These are phyloP conservation scores for Trematomus bernacchii DNA, from an alignment of 2,797 vertebrate species.

Conservation along the genomic window DNA sequence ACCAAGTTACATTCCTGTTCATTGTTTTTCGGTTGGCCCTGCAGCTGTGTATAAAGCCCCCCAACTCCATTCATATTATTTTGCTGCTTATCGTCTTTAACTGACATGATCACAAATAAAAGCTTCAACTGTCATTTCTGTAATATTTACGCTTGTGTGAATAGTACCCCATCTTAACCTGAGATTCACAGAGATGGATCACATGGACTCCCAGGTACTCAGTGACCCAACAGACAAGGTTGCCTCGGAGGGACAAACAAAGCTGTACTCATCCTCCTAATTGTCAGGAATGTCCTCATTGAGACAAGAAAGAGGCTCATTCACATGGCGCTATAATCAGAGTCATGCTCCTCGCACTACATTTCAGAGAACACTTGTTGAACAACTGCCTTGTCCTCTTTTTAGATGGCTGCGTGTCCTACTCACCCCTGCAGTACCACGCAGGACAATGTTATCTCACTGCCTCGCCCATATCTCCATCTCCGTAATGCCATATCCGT, in stretches of 20 bases:
- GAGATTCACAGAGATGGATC: slow-evolving; percentile 41
- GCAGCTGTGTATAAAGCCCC: slow-evolving; percentile 34
- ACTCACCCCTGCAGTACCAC: slow-evolving; percentile 42
- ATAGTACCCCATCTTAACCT: not conserved
- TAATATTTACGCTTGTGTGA: slow-evolving; percentile 6
- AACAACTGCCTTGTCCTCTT: slow-evolving; percentile 82
- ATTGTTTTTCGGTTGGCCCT: slow-evolving; percentile 38
- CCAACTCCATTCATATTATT: slow-evolving; percentile 20
- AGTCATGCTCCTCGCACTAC: slow-evolving; percentile 82
- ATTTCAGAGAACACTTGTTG: slow-evolving; percentile 80
- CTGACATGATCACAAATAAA: slow-evolving; percentile 17
- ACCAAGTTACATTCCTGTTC: slow-evolving; percentile 45
- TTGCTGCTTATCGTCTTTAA: slow-evolving; percentile 2
- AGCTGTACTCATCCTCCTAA: slow-evolving; percentile 80
- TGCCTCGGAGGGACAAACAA: slow-evolving; percentile 76
- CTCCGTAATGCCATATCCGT: slow-evolving; percentile 38
- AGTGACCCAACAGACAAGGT: slow-evolving; percentile 76
- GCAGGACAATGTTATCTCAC: slow-evolving; percentile 64
- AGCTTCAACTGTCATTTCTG: slow-evolving; percentile 50
- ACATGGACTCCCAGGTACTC: slow-evolving; percentile 74
- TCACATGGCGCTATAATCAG: slow-evolving; percentile 84
- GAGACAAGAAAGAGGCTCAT: slow-evolving; percentile 83
- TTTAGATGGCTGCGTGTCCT: slow-evolving; percentile 61
- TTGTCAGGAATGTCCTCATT: slow-evolving; percentile 83
- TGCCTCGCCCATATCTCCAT: slow-evolving; percentile 41